Evolutionary conservation across 1,140 invertebrate genomes (phyloP), one percentile per base, ranked within the genome.

Genomic region (Drosophila mojavensis): DNA sequence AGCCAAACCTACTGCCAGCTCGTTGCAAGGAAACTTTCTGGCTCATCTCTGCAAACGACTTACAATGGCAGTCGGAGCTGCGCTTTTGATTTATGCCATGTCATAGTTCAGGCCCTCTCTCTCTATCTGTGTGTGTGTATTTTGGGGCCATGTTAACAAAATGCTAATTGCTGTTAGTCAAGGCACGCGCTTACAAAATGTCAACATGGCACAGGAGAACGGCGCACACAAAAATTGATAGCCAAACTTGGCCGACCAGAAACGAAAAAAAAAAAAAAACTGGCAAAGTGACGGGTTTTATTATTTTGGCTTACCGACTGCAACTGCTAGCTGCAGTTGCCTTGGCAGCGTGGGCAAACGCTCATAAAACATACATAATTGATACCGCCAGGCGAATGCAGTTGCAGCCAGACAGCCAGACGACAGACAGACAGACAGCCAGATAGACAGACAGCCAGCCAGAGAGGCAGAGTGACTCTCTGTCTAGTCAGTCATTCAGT

Each of bases 41-140:
- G 56, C 71, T 58, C 83, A 88, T 88, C 82, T 75, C 11, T 11
- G 30, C 30, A 70, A 60, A 55, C 61, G 69, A 75, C 43, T 78
- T 64, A 79, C 83, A 86, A 88, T 82, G 67, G 73, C 10, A 39
- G 60, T 53, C 47, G 7, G 48, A 63, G 41, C 50, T 50, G 60
- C 41, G 33, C 36, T 39, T 78, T 78, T 85, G 81, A 85, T 85
- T 85, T 86, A 85, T 85, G 75, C 78, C 84, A 56, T 74, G 83
- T 89, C 83, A 88, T 58, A 86, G 82, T 88, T 88, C 83, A 88
- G 17, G 48, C 48, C 5, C 6, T 39, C 33, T 39, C 15, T 41
- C 30, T 20, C 24, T 50, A 1, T 26, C 2, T 50, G 10, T 50
- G 10, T 48, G 17, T 48, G 17, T 48, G 17, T 39, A 6, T 28